phyloP scores from a whole-genome alignment of 2,113 vertebrate genomes.

The Tauraco erythrolophus region DNA sequence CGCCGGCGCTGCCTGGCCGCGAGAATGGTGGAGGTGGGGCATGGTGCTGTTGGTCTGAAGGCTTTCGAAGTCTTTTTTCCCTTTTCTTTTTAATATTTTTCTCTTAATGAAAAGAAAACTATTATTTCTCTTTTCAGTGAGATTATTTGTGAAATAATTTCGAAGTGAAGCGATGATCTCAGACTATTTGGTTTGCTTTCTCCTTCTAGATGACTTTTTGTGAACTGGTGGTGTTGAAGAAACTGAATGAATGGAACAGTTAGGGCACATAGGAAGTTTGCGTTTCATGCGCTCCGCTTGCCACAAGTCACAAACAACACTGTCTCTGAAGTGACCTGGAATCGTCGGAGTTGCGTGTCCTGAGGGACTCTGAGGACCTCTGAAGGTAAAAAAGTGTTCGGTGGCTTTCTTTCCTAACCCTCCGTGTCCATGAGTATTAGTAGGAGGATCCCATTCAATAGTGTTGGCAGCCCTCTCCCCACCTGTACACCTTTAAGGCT shows the following conservation, averaged over 20 bases:
- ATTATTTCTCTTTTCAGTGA: too few relatives aligned
- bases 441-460: not conserved
- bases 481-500: not conserved
- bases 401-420: not conserved
- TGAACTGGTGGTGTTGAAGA: not conserved
- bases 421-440: rapidly evolving
- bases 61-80: rapidly evolving
- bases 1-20: not conserved
- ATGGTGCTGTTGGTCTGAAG: not conserved
- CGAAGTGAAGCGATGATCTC: rapidly evolving
- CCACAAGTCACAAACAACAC: not conserved
- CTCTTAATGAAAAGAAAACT: too few relatives aligned
- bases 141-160: not conserved
- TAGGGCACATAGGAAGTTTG: not conserved
- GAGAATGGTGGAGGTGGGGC: not conserved
- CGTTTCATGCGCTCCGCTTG: not conserved
- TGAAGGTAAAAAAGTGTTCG: slow-evolving; percentile 1
- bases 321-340: not conserved
- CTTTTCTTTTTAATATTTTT: rapidly evolving
- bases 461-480: not conserved
- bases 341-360: not conserved
- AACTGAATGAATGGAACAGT: slow-evolving; percentile 22
- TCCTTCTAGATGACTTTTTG: not conserved
- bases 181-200: not conserved
- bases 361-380: not conserved